Percentiles rank a stretch among this genome's conserved stretches.
These are phyloP conservation scores for Miniopterus natalensis DNA, from an alignment of 2,113 vertebrate species.

Conservation along the genomic window DNA sequence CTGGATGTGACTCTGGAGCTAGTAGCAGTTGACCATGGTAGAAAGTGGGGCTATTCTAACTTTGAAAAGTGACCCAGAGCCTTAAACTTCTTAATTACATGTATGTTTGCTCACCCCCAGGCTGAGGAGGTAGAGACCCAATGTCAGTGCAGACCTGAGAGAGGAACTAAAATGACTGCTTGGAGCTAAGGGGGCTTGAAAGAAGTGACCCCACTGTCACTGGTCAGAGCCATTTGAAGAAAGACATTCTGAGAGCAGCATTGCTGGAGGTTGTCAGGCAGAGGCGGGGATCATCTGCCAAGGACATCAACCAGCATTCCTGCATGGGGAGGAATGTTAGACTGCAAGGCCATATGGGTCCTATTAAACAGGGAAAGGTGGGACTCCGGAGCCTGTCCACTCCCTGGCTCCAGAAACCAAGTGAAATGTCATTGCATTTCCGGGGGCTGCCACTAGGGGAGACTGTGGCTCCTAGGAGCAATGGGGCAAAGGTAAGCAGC, in stretches of 20 bases:
- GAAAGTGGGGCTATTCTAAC: not conserved
- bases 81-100: not conserved
- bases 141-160: not conserved
- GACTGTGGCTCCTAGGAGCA: not conserved
- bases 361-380: not conserved
- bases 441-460: not conserved
- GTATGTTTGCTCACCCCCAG: not conserved
- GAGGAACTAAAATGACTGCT: not conserved
- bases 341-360: not conserved
- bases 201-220: not conserved
- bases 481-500: not conserved
- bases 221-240: not conserved
- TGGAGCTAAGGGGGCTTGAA: not conserved
- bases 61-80: not conserved
- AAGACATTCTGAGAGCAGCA: not conserved
- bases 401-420: not conserved
- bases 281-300: not conserved
- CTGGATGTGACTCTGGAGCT: not conserved
- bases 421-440: conserved; percentile 23
- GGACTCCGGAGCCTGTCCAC: not conserved
- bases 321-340: not conserved
- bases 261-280: not conserved
- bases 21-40: not conserved
- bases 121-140: not conserved
- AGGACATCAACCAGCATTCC: not conserved